Base-by-base conservation (phyloP, 1,140 invertebrate genomes). In the Cyclina sinensis region DNA sequence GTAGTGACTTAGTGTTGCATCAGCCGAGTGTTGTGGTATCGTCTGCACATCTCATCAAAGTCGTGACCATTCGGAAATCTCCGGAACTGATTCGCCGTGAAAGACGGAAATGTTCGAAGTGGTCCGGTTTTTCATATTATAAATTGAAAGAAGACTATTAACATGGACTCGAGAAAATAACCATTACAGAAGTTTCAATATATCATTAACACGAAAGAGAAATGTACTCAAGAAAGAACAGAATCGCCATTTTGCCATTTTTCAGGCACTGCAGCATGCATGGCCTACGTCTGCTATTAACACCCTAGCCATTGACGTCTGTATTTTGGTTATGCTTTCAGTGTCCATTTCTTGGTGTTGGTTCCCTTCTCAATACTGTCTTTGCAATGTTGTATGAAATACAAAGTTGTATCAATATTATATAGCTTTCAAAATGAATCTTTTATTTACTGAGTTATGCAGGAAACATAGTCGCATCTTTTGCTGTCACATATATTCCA, bases 1-100 rank as follows among this genome's bases (percentile, higher is more conserved):
- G 85, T 87, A 87, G 46, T 62, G 74, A 78, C 74, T 46, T 54
- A 78, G 48, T 54, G 46, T 78, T 78, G 74, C 74, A 51, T 78
- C 39, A 78, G 54, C 27, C 24, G 30, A 54, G 74, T 78, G 74
- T 78, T 48, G 74, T 81, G 59, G 16, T 37, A 46, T 37, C 54
- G 79, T 81, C 54, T 81, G 54, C 79, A 65, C 59, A 30, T 48
- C 32, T 70, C 65, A 70, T 70, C 65, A 37, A 3, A 27, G 32
- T 70, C 65, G 32, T 70, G 32, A 37, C 32, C 65, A 70, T 32
- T 70, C 32, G 65, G 65, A 37, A 27, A 70, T 37, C 54, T 57
- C 54, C 54, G 24, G 54, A 57, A n/a, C 21, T 30, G 51, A 16
- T 21, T 57, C 51, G 21, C 21, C 18, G n/a, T 57, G 14, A 57